phyloP scores from a whole-genome alignment of 2,797 vertebrate species.

The Euthynnus affinis region DNA sequence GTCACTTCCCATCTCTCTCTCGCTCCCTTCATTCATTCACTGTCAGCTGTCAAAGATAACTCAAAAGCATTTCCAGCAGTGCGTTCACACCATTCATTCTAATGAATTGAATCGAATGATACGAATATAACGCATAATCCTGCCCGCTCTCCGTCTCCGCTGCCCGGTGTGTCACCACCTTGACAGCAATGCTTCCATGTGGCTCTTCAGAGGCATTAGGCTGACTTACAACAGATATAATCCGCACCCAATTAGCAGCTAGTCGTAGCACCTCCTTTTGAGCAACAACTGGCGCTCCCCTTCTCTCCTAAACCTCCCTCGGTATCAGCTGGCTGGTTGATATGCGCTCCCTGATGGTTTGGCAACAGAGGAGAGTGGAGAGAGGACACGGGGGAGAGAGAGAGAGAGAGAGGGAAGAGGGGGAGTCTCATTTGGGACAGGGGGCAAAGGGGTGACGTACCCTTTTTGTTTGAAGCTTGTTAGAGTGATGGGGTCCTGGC shows the following conservation, averaged over 20 bases:
- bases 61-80: not conserved
- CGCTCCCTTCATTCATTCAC: too few relatives aligned
- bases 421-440: constrained; percentile 20
- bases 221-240: constrained; percentile 45
- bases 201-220: constrained; percentile 41
- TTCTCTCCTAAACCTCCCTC: constrained; percentile 38
- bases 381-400: not conserved
- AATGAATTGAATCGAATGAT: too few relatives aligned
- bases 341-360: constrained; percentile 27
- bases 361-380: not conserved
- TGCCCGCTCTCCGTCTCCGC: not conserved
- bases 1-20: too few relatives aligned
- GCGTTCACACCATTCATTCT: not conserved
- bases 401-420: too few relatives aligned
- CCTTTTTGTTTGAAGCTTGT: constrained; percentile 67
- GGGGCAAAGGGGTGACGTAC: constrained; percentile 3
- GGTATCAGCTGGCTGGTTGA: constrained; percentile 49
- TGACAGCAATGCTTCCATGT: constrained; percentile 21
- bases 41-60: too few relatives aligned
- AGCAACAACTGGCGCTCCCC: constrained; percentile 44
- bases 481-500: constrained; percentile 39
- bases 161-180: constrained; percentile 19
- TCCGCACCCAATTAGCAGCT: constrained; percentile 74
- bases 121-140: constrained; percentile 4
- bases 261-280: constrained; percentile 61